Base-by-base conservation (phyloP, 2,888 invertebrate genomes). In the Polietes domitor region DNA sequence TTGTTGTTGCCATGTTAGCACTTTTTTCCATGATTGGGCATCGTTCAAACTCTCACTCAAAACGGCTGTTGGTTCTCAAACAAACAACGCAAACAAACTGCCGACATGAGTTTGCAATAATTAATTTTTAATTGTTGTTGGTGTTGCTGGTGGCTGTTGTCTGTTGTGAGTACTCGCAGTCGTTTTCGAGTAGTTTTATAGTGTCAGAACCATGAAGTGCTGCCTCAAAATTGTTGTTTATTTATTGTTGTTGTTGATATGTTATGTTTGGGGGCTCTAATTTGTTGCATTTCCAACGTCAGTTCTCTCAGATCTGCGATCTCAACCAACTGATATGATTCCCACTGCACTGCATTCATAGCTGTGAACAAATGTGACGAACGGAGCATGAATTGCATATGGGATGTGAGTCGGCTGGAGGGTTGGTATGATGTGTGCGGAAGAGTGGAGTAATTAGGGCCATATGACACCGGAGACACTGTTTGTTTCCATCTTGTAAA, bases 81-180 rank as follows among this genome's bases (percentile, higher is more conserved):
- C n/a, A 15, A 6, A 9, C 15, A 65, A 43, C 17, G 17, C 24
- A 53, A 53, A 19, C 19, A 53, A 73, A 26, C 58, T 43, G 19
- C 32, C n/a, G 28, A 21, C 21, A 73, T 74, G 53, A 73, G 41
- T 50, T 80, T 74, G 73, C 55, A 83, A 74, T 77, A 77, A 83
- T 80, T 77, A 70, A 24, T 43, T 77, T 80, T 17, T 77, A 77
- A 80, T 80, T 83, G 70, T 77, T 78, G 5, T 65, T 73, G 10
- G 10, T 19, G 28, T 41, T 63, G 63, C 32, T 58, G 63, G 5
- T 61, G n/a, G n/a, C 3, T 63, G 63, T 63, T 37, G 32, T 32
- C 10, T 68, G 43, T 21, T 41, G 65, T 37, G 53, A 55, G 53
- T 21, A 55, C 21, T 55, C 5, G 53, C 5, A 55, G 5, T 55